Conservation (phyloP, 2,888 invertebrate genomes). For the Plagodis pulveraria region DNA sequence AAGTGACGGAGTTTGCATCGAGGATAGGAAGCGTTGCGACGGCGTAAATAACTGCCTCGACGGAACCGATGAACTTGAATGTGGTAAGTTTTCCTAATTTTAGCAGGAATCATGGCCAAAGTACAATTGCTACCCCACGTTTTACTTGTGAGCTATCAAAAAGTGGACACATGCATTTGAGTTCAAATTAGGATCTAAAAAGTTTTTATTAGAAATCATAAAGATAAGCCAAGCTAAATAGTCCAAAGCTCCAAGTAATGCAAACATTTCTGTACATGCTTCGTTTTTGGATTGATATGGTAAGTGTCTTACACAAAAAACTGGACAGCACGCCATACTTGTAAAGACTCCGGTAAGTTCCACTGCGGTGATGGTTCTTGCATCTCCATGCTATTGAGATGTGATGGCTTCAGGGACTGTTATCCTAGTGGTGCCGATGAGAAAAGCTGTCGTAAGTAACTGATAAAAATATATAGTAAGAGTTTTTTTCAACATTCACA, state of each 20-base stretch:
- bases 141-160: no score
- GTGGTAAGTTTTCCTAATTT: constrained; percentile 58
- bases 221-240: no score
- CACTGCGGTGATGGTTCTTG: constrained; percentile 91
- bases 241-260: no score
- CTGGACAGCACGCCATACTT: constrained; percentile 71
- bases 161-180: no score
- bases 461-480: constrained; percentile 6
- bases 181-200: no score
- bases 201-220: no score
- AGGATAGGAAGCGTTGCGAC: constrained; percentile 83
- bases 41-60: constrained; percentile 81
- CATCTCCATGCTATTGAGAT: constrained; percentile 87
- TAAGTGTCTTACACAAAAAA: constrained; percentile 63
- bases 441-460: constrained; percentile 86
- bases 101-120: background rate
- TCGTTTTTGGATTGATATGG: constrained; percentile 49
- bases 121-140: constrained; percentile 4
- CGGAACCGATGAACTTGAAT: constrained; percentile 86
- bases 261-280: constrained; percentile 54
- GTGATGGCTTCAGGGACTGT: constrained; percentile 91
- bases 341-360: constrained; percentile 84
- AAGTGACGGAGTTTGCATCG: constrained; percentile 86
- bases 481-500: constrained; percentile 11
- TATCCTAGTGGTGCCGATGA: constrained; percentile 87